Evolutionary conservation across 2,113 vertebrate species (phyloP), one percentile per base, ranked within the genome.

Genomic region (Caranx ignobilis): DNA sequence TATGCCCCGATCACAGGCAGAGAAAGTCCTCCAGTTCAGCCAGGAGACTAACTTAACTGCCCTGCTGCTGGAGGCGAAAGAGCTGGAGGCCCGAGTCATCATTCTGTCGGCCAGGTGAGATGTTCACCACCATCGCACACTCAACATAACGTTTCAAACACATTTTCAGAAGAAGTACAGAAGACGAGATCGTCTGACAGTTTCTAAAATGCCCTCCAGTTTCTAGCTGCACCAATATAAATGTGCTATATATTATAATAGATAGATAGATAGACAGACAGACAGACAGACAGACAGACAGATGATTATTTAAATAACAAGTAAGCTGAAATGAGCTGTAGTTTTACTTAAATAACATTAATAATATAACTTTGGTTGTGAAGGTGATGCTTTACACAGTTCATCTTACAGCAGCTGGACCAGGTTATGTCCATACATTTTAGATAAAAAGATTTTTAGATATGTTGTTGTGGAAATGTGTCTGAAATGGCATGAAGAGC

Each of bases 11-110:
- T 95, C 95, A 87, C 97, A 99, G 98, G 98, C 98, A 74, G 98
- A 99, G 96, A 99, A 99, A 96, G 97, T 99, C 91, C 97, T 99
- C 93, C 98, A 99, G 94, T 99, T 99, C 90, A 98, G 97, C 91
- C 97, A 98, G 81, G 98, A 98, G 91, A 99, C 98, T 96, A 99
- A 99, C 1, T 95, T 99, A 95, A 99, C 98, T 0, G 96, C 97
- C 1, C 93, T 99, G 94, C 96, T 99, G 90, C 95, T 98, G 93
- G 98, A 99, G 92, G 98, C 98, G 0, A 97, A 97, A 89, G 98
- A 99, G 90, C 94, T 99, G 95, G 98, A 99, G 94, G 98, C 98
- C 72, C 93, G 98, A 0, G 98, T 99, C 89, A 98, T 99, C 93
- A 98, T 99, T 89, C 97, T 99, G 39, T 99, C 98, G 0, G 98